Evolutionary conservation across 2,888 invertebrate genomes (phyloP).

Genomic region (Proisotoma minuta): DNA sequence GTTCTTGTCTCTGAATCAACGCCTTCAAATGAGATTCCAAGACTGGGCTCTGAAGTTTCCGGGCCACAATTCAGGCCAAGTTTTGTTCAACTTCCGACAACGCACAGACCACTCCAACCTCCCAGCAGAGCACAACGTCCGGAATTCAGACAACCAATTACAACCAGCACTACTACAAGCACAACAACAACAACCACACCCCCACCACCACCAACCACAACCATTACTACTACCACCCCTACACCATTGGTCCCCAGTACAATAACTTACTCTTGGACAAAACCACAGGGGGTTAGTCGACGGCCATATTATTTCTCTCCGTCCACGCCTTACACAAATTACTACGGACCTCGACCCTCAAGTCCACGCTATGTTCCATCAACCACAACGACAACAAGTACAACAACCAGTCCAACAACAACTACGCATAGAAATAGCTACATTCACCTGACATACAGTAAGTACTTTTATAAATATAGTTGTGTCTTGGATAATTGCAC

Average conservation of each 20-base stretch:
- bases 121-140: constrained; percentile 28
- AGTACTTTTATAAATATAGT: neutral
- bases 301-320: constrained; percentile 13
- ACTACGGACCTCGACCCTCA: constrained; percentile 5
- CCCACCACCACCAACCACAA: constrained; percentile 20
- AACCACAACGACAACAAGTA: constrained; percentile 20
- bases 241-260: constrained; percentile 13
- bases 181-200: constrained; percentile 14
- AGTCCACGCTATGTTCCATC: constrained; percentile 14
- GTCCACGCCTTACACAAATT: constrained; percentile 4
- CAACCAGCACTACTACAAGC: constrained; percentile 11
- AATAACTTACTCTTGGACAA: constrained; percentile 14
- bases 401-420: constrained; percentile 28
- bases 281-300: constrained; percentile 1
- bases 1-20: constrained; percentile 29
- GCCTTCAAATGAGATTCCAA: constrained; percentile 46
- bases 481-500: too few species aligned
- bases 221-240: constrained; percentile 15
- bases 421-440: constrained; percentile 37
- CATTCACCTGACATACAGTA: constrained; percentile 46
- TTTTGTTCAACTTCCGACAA: constrained; percentile 22
- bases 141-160: constrained; percentile 19
- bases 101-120: too few species aligned
- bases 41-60: constrained; percentile 26
- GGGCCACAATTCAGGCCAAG: constrained; percentile 22